Conservation (phyloP, 2,888 invertebrate genomes). For the Eulithis prunata region DNA sequence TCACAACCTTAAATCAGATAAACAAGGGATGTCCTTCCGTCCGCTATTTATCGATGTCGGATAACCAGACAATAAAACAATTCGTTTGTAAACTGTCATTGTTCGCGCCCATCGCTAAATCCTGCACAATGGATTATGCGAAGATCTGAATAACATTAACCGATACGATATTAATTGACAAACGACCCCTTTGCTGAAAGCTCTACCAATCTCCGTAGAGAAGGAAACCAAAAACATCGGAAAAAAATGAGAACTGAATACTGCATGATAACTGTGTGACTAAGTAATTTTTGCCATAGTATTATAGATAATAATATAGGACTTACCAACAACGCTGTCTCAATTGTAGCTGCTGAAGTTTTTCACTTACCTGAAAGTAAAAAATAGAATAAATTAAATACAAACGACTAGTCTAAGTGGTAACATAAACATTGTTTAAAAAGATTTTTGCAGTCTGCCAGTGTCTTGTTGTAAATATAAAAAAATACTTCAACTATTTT, state of each 20-base stretch:
- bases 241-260: too few relatives aligned
- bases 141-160: background rate
- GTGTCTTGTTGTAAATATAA: too few relatives aligned
- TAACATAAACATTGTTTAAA: background rate
- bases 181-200: background rate
- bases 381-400: background rate
- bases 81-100: conserved; percentile 31
- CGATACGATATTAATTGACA: background rate
- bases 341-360: background rate
- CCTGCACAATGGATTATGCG: conserved; percentile 25
- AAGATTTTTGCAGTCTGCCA: too few relatives aligned
- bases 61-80: conserved; percentile 28
- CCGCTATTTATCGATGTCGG: conserved; percentile 22
- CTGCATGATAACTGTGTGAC: too few relatives aligned
- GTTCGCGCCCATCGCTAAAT: conserved; percentile 29
- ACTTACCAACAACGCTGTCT: background rate
- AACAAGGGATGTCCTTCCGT: conserved; percentile 8
- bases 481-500: too few relatives aligned
- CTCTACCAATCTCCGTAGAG: too few relatives aligned
- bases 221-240: too few relatives aligned
- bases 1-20: background rate
- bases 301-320: too few relatives aligned
- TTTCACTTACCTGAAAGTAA: conserved; percentile 7
- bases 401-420: background rate
- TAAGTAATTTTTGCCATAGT: too few relatives aligned